Percentiles rank a stretch among this genome's conserved stretches.
Evolutionary conservation across 2,888 invertebrate species (phyloP).

Genomic region (Litoditis marina): DNA sequence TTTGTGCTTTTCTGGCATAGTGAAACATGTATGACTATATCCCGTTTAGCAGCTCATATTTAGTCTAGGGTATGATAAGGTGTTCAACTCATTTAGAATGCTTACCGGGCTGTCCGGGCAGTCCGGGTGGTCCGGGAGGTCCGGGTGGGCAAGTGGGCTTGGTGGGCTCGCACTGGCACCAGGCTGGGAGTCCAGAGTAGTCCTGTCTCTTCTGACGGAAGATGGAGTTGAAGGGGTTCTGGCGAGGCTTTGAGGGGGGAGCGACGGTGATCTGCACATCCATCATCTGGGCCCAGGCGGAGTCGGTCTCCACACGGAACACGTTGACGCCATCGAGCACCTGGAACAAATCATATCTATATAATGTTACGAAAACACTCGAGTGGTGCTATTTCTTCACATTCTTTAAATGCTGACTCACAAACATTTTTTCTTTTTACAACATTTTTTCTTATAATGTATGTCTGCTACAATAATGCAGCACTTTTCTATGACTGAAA

Average conservation of each 20-base stretch:
- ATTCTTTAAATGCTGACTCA: too few relatives aligned
- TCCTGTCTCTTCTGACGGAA: slow-evolving; percentile 57
- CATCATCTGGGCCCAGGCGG: slow-evolving; percentile 60
- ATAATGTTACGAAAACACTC: too few relatives aligned
- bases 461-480: too few relatives aligned
- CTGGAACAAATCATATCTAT: slow-evolving; percentile 14
- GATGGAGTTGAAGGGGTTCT: slow-evolving; percentile 52
- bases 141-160: slow-evolving; percentile 54
- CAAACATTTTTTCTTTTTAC: too few relatives aligned
- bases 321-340: slow-evolving; percentile 51
- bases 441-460: too few relatives aligned
- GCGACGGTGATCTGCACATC: slow-evolving; percentile 57
- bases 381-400: too few relatives aligned
- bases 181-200: slow-evolving; percentile 54
- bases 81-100: too few relatives aligned
- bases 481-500: too few relatives aligned
- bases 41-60: too few relatives aligned
- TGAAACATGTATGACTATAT: too few relatives aligned
- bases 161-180: slow-evolving; percentile 58
- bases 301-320: slow-evolving; percentile 59
- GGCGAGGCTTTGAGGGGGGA: slow-evolving; percentile 54
- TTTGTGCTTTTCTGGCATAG: too few relatives aligned
- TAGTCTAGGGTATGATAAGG: too few relatives aligned
- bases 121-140: slow-evolving; percentile 51
- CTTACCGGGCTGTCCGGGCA: slow-evolving; percentile 41